Evolutionary conservation across 1,140 invertebrate species (phyloP), one percentile per base, ranked within the genome.

Genomic region (Radopholus similis): DNA sequence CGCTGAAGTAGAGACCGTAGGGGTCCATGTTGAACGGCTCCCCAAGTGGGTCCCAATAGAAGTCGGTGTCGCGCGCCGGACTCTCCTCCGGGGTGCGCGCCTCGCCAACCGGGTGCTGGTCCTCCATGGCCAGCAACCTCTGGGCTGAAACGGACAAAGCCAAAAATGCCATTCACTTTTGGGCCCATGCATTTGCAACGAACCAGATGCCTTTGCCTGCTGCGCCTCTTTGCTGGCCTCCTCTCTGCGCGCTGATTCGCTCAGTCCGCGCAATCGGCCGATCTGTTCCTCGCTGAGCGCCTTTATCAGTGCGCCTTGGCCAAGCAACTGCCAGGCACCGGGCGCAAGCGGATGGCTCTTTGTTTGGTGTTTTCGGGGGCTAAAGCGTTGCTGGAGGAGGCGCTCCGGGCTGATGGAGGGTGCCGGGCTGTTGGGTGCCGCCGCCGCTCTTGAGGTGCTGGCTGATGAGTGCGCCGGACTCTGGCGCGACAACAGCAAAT

Each of bases 41-140:
- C 44, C 78, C 78, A 56, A 74, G 73, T 21, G 78, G 72, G 60
- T 80, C 78, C 78, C 78, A n/a, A n/a, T n/a, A n/a, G n/a, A n/a
- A n/a, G n/a, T n/a, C n/a, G n/a, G n/a, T n/a, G n/a, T n/a, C 82
- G 54, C 18, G 28, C 42, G 32, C 60, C 59, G 60, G 13, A 55
- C 49, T 58, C 26, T 63, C 15, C 56, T 63, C 55, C 8, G 11
- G 59, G 54, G 21, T n/a, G 11, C 47, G 38, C 9, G 13, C 21
- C 18, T 38, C 8, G n/a, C 5, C 13, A 13, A 47, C 15, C 30
- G 21, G 21, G 13, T 23, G 47, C 4, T 51, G 23, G 23, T 51
- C 47, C 30, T 51, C 47, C 47, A 51, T 51, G 11, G 9, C n/a
- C 8, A 11, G 4, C 4, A 21, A 5, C 30, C 30, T 26, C 11